Evolutionary conservation across 2,797 vertebrate species (phyloP).

Genomic region (Rhinatrema bivittatum): DNA sequence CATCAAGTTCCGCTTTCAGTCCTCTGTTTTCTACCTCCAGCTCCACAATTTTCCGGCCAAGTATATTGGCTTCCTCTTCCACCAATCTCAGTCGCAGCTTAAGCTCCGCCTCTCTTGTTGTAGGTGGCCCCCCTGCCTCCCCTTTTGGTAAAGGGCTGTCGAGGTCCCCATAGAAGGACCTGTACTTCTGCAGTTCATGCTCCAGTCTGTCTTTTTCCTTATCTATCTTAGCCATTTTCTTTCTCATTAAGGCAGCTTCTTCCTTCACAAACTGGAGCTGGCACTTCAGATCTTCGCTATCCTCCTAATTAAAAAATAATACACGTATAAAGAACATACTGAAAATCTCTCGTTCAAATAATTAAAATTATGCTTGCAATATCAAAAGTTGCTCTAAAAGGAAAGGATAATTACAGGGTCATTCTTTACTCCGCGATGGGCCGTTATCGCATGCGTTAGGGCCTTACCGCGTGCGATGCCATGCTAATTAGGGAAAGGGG

Average conservation of each 20-base stretch:
- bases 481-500: too few species aligned
- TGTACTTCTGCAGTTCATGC: conserved; percentile 91
- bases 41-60: conserved; percentile 95
- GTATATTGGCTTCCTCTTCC: conserved; percentile 96
- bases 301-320: conserved; percentile 63
- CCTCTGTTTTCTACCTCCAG: conserved; percentile 96
- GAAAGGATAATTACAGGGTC: background rate
- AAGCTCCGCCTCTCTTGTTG: conserved; percentile 91
- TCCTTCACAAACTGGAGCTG: conserved; percentile 95
- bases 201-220: conserved; percentile 95
- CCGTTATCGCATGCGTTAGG: too few species aligned
- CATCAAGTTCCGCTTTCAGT: conserved; percentile 92
- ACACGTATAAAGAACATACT: conserved; percentile 10
- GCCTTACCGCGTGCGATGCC: too few species aligned
- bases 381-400: background rate
- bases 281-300: conserved; percentile 92
- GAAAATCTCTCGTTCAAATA: background rate
- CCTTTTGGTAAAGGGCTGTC: conserved; percentile 96
- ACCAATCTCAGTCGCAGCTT: conserved; percentile 89
- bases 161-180: conserved; percentile 93
- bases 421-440: too few species aligned
- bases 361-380: background rate
- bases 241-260: conserved; percentile 91
- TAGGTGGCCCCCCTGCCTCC: conserved; percentile 90
- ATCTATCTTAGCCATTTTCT: conserved; percentile 97